Evolutionary conservation across 2,888 invertebrate genomes (phyloP), one percentile per base, ranked within the genome.

Genomic region (Leucophenga montana): DNA sequence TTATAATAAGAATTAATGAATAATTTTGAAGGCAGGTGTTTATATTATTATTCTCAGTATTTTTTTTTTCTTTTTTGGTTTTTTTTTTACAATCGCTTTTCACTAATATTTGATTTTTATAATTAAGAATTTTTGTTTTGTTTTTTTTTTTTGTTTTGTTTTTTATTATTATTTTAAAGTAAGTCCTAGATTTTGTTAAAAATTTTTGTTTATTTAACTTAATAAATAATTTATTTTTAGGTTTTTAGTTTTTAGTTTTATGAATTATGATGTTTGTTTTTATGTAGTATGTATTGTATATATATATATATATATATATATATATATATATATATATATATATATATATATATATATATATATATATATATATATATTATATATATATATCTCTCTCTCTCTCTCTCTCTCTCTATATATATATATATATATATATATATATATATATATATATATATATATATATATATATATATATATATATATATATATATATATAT

Each of bases 11-110:
- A 83, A 83, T 80, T 83, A 83, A 82, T 79, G 80, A 84, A 77
- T 83, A 79, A 76, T 80, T 84, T 75, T 83, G 86, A 85, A 85
- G 85, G 85, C 85, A 85, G 85, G 86, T 85, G 80, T 85, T 82
- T 84, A 84, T 85, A 82, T 85, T 84, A 76, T 83, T 79, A 79
- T 78, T 85, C 82, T 83, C 80, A 80, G 78, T 82, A 74, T 66
- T 76, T 76, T 76, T 75, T 76, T 61, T 50, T 71, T 53, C 48
- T 67, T 59, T 62, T 18, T n/a, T n/a, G n/a, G n/a, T 57, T 61
- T 64, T 56, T 56, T 20, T 71, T 66, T 68, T 53, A 54, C 68
- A 69, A 50, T 68, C 50, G 68, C 62, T 27, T 67, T 70, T 74
- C 71, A 27, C 71, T 72, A 71, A 70, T 72, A 53, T 73, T 71